Percentiles rank a stretch among this genome's conserved stretches.
Conservation (phyloP, 2,888 invertebrate species). For the Archaeoteleia sp. region DNA sequence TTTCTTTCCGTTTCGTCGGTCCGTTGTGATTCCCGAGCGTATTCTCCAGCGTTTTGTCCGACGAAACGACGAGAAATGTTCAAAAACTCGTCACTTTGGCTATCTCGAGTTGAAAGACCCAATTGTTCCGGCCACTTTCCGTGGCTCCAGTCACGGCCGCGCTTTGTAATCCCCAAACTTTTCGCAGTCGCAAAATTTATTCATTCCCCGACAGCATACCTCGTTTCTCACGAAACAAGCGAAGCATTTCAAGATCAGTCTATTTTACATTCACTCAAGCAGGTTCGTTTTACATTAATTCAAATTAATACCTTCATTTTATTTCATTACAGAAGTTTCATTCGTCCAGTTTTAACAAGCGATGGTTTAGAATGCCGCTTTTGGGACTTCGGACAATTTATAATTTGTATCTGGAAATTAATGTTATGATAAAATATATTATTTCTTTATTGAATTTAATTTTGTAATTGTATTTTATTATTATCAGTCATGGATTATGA, state of each 20-base stretch:
- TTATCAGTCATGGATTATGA: no score
- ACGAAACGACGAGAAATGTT: constrained; percentile 48
- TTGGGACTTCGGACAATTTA: no score
- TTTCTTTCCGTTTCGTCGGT: constrained; percentile 30
- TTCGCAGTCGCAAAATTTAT: constrained; percentile 25
- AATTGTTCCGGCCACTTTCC: constrained; percentile 36
- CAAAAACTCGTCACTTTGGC: constrained; percentile 47
- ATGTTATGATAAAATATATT: no score
- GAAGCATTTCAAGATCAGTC: constrained; percentile 10
- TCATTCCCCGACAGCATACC: constrained; percentile 16
- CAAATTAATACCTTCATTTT: not conserved
- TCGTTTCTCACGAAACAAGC: constrained; percentile 14
- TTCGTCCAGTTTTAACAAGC: no score
- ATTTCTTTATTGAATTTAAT: no score
- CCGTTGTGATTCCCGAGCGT: constrained; percentile 21
- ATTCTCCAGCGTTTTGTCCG: constrained; percentile 36
- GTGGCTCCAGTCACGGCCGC: constrained; percentile 15
- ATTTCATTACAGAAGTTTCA: no score
- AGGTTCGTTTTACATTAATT: constrained; percentile 14
- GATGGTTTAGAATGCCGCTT: no score
- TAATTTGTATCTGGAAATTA: no score
- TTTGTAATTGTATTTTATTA: no score
- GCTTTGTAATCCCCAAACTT: constrained; percentile 33
- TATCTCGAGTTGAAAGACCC: constrained; percentile 22
- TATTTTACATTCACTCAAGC: constrained; percentile 12